Base-by-base conservation (phyloP, 2,113 vertebrate species). In the Panthera uncia region DNA sequence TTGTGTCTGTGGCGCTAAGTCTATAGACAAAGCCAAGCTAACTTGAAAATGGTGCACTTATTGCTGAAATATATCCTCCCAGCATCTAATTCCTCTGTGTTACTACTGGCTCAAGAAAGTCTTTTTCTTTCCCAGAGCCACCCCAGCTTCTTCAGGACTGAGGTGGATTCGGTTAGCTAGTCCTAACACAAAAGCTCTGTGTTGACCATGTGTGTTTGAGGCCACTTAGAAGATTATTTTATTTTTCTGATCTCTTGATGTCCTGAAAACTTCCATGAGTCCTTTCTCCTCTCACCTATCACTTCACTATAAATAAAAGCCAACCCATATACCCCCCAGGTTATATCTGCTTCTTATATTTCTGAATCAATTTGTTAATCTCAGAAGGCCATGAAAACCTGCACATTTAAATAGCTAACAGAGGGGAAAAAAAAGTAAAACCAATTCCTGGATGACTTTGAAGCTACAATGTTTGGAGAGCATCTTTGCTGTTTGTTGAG, bases 191-290 rank as follows among this genome's bases (percentile, higher is more conserved):
- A 23, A 38, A 45, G 16, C 55, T 66, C 1, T 83, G 29, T 94
- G 81, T 66, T 92, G 85, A 81, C 57, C 36, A 61, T 79, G n/a
- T 76, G 73, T 27, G 27, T 80, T 76, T 41, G 74, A 91, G 41
- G 38, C 68, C 89, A 38, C 12, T 79, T 88, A 63, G 41, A 88
- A 61, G 45, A 74, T 85, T 63, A 33, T 73, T 94, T 97, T 91
- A 38, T 92, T 96, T 95, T 88, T 94, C 52, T 86, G 73, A 74
- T 94, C 71, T 81, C 38, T 96, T 82, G 57, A 85, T 73, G 45
- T 83, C 65, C 33, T 55, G 36, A 52, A 90, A 93, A 48, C 41
- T 91, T 21, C 33, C 41, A 48, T 57, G 9, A 87, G 11, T 21
- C 0, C 14, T 45, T 95, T 88, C 41, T 31, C 13, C 19, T 97